These are phyloP conservation scores for Leptopilina myrica DNA, from an alignment of 2,888 invertebrate genomes.

Conservation along the genomic window DNA sequence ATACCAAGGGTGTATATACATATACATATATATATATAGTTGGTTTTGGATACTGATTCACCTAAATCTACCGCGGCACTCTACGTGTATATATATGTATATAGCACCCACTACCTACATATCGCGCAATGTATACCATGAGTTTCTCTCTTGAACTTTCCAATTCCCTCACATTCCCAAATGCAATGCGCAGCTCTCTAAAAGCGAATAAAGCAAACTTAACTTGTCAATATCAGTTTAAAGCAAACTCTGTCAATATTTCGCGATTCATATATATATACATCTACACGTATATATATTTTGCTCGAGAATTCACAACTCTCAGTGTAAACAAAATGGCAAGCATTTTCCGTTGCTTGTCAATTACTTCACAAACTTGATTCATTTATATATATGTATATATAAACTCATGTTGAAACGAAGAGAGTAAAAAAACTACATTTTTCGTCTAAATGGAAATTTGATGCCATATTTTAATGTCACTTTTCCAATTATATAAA, in stretches of 20 bases:
- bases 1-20: slow-evolving; percentile 54
- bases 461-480: too few species aligned
- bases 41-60: slow-evolving; percentile 62
- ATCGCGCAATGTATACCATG: slow-evolving; percentile 47
- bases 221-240: slow-evolving; percentile 17
- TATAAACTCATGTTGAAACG: too few species aligned
- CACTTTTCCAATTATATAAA: too few species aligned
- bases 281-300: too few species aligned
- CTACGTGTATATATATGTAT: too few species aligned
- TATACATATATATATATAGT: not conserved
- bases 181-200: not conserved
- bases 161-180: slow-evolving; percentile 46
- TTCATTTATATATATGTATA: not conserved
- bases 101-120: too few species aligned
- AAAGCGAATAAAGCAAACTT: slow-evolving; percentile 31
- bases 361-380: not conserved
- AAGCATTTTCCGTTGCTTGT: not conserved
- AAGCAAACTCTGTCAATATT: slow-evolving; percentile 14
- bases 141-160: slow-evolving; percentile 48
- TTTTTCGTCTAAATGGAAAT: too few species aligned
- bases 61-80: slow-evolving; percentile 55
- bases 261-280: not conserved
- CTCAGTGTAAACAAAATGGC: not conserved
- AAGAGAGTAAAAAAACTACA: too few species aligned
- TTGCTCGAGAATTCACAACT: slow-evolving; percentile 3